Evolutionary conservation across 1,140 invertebrate species (phyloP).

Genomic region (Solenopsis fugax): DNA sequence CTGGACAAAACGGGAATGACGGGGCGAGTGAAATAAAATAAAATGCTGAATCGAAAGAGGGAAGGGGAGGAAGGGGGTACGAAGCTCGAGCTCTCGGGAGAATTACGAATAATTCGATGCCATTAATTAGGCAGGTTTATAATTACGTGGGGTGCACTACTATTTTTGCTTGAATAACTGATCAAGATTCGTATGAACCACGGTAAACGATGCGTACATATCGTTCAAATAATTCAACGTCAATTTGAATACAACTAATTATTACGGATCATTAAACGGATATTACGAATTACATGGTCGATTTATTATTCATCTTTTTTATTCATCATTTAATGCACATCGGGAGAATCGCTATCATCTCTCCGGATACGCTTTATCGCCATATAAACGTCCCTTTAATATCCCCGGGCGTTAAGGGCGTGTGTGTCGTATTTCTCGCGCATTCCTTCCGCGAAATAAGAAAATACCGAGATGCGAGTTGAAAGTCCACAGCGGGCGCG

Average conservation of each 20-base stretch:
- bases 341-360: background rate
- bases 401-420: conserved; percentile 44
- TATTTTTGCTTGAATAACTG: conserved; percentile 9
- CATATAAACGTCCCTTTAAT: conserved; percentile 55
- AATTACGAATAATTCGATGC: conserved; percentile 14
- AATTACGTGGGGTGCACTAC: background rate
- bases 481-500: conserved; percentile 16
- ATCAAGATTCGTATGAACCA: background rate
- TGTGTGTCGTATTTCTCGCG: conserved; percentile 43
- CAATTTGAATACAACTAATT: conserved; percentile 41
- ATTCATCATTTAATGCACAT: background rate
- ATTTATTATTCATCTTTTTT: conserved; percentile 26
- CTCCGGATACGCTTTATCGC: background rate
- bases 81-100: background rate
- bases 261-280: background rate
- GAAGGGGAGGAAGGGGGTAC: no score
- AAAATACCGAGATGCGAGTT: conserved; percentile 47
- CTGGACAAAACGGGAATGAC: background rate
- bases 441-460: conserved; percentile 54
- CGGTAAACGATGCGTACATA: background rate
- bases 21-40: background rate
- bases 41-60: background rate
- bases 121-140: background rate
- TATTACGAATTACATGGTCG: background rate
- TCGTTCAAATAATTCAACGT: background rate